Percentiles rank a stretch among this genome's conserved stretches.
These are phyloP conservation scores for Lasioglossum villosulum DNA, from an alignment of 2,888 invertebrate genomes.

Conservation along the genomic window DNA sequence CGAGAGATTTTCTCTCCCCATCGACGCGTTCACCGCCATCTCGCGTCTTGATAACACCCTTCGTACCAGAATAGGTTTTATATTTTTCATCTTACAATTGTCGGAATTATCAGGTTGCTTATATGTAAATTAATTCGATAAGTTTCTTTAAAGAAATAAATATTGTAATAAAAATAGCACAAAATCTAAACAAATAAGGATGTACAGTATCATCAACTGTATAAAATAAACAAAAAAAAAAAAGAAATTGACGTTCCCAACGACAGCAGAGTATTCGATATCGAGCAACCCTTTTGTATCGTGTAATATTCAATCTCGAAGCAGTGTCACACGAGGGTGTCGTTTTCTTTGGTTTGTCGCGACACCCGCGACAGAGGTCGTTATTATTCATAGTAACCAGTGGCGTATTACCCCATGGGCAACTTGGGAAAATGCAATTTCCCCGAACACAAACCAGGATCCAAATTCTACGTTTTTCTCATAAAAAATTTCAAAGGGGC, in stretches of 20 bases:
- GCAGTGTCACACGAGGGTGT: not conserved
- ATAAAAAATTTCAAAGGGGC: no score
- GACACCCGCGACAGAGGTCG: not conserved
- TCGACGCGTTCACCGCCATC: not conserved
- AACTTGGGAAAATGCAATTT: no score
- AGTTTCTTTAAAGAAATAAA: no score
- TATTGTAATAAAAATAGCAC: no score
- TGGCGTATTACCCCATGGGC: no score
- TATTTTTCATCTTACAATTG: no score
- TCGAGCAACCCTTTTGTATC: not conserved
- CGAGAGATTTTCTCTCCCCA: not conserved
- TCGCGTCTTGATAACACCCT: not conserved
- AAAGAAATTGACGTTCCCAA: no score
- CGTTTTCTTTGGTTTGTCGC: not conserved
- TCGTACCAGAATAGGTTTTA: not conserved
- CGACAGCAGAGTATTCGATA: not conserved
- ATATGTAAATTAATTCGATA: no score
- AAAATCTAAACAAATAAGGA: no score
- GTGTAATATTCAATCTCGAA: not conserved
- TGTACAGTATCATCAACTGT: not conserved
- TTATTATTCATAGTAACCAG: not conserved
- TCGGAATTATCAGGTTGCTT: no score
- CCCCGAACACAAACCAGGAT: no score
- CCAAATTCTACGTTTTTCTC: no score
- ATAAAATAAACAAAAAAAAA: not conserved